These are phyloP conservation scores for Enteromius thamalakanensis DNA, from an alignment of 2,797 vertebrate species.

Conservation along the genomic window DNA sequence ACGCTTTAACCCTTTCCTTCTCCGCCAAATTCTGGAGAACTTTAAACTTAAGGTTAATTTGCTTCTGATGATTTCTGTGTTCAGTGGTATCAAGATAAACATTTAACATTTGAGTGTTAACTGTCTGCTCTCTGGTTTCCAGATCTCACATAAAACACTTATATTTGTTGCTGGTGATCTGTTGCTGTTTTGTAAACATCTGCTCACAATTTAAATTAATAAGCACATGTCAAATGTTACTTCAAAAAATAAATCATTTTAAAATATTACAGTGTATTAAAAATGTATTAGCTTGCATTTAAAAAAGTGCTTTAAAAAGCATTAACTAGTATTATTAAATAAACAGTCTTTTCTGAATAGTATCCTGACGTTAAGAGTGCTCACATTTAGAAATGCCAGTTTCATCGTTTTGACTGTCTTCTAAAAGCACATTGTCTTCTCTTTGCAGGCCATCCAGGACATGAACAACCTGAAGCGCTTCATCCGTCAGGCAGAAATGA, in stretches of 20 bases:
- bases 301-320: background rate
- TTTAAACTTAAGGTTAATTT: conserved; percentile 96
- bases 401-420: background rate
- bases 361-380: background rate
- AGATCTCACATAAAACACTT: background rate
- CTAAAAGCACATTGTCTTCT: conserved; percentile 1
- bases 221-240: background rate
- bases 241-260: background rate
- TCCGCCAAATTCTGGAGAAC: conserved; percentile 95
- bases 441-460: conserved; percentile 92
- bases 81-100: background rate
- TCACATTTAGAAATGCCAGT: background rate
- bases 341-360: background rate
- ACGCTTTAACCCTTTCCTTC: conserved; percentile 91
- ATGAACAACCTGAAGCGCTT: conserved; percentile 98
- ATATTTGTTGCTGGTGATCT: background rate
- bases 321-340: background rate
- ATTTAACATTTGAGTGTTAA: background rate
- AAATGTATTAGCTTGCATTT: background rate
- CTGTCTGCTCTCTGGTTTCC: background rate
- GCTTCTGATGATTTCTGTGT: background rate
- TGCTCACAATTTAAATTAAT: background rate
- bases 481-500: conserved; percentile 96
- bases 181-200: background rate
- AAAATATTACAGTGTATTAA: background rate